Evolutionary conservation across 2,888 invertebrate genomes (phyloP), one percentile per base, ranked within the genome.

Genomic region (Elmis aenea): DNA sequence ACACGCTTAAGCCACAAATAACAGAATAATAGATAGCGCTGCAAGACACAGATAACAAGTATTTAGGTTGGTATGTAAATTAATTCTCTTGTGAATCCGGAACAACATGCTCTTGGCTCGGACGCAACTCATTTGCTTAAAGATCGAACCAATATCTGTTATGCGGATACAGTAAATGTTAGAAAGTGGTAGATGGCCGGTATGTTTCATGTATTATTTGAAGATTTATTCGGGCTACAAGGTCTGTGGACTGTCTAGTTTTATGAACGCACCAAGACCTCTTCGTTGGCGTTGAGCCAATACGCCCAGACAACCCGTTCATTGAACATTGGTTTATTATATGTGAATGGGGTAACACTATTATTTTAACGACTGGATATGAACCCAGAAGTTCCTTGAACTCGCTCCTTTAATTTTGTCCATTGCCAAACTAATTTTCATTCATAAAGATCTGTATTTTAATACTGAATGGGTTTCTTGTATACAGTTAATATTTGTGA

Each of bases 51-150:
- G 33, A 38, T 38, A 33, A 30, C 23, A 30, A 33, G 38, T 39
- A 33, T 39, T 39, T 39, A 39, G 33, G 38, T 39, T 27, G 33
- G 38, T 29, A 38, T 38, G 38, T 33, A 38, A 38, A 38, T 38
- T 38, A 39, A 39, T 33, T 39, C 33, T 24, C 29, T 18, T 30
- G 29, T 16, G 33, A 39, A 30, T 29, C 28, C 33, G 38, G 29
- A 39, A 39, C 38, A 38, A 38, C 38, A 33, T 33, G 33, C 33
- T 34, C 28, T 39, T 39, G 38, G 38, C 38, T 30, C 38, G 25
- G 29, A 33, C 38, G 33, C 38, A 33, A 33, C 38, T 39, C 38
- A 34, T 39, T 39, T 39, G 30, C 33, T 39, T 39, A 21, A 33
- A 33, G 33, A 39, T 39, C 33, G 38, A 39, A 39, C 33, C 33